These are phyloP conservation scores for Aplysina aerophoba DNA, from an alignment of 37 sponge, comb jelly and placozoan genomes.

Conservation along the genomic window DNA sequence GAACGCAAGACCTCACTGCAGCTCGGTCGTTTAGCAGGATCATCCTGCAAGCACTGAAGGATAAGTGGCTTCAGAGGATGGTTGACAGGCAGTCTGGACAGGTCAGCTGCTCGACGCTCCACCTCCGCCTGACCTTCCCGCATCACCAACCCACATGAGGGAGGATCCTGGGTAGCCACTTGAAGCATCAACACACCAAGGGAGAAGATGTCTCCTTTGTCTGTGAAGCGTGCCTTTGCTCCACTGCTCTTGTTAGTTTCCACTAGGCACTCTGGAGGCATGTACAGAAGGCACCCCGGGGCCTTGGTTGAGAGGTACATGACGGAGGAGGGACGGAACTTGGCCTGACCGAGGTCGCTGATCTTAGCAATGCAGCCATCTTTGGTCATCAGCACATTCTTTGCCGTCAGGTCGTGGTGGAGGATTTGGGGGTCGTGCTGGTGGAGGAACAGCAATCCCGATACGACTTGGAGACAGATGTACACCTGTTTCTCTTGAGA, in stretches of 20 bases:
- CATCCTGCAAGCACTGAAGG: background rate
- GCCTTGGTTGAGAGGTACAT: background rate
- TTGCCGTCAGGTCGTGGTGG: background rate
- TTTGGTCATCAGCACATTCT: constrained; percentile 1
- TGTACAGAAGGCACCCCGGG: background rate
- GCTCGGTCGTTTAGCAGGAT: background rate
- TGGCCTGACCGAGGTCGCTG: constrained; percentile 14
- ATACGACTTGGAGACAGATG: too few species aligned
- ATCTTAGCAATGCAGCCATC: background rate
- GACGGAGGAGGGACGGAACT: background rate
- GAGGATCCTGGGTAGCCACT: background rate
- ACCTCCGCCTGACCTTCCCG: background rate
- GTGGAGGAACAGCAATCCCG: too few species aligned
- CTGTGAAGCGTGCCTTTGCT: background rate
- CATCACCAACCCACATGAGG: background rate
- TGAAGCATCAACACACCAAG: background rate
- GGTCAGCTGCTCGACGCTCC: constrained; percentile 5
- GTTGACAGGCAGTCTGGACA: background rate
- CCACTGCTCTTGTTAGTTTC: too few species aligned
- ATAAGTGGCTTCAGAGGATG: constrained; percentile 10
- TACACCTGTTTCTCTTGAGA: background rate
- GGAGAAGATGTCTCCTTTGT: constrained; percentile 15
- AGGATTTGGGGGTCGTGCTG: background rate
- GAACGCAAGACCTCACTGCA: background rate
- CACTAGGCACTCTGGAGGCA: constrained; percentile 31